Conservation (phyloP, 2,113 vertebrate genomes). For the Lathamus discolor region DNA sequence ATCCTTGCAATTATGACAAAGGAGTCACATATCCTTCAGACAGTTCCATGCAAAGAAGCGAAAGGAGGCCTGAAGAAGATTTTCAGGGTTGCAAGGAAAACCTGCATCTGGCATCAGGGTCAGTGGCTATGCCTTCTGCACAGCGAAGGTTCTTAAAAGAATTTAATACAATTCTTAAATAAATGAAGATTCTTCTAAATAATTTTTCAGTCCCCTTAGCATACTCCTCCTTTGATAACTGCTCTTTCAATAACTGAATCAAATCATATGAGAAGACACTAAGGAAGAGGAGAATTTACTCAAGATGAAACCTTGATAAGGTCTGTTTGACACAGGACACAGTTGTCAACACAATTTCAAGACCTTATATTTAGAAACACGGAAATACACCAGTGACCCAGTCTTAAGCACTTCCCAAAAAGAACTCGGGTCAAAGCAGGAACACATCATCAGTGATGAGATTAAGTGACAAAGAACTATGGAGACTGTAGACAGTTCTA, state of each 20-base stretch:
- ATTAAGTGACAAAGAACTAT: not conserved
- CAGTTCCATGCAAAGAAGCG: not conserved
- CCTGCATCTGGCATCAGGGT: not conserved
- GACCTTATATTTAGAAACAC: not conserved
- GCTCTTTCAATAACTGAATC: not conserved
- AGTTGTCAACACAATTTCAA: not conserved
- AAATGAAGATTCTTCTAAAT: not conserved
- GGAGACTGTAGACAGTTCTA: not conserved
- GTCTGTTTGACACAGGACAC: not conserved
- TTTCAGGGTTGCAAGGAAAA: not conserved
- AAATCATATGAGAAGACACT: not conserved
- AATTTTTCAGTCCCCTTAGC: not conserved
- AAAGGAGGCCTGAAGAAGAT: not conserved
- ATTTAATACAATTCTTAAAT: not conserved
- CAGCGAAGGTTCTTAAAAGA: not conserved
- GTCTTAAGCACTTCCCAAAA: not conserved
- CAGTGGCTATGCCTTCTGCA: not conserved
- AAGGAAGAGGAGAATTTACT: not conserved
- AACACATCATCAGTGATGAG: not conserved
- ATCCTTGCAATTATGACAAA: not conserved
- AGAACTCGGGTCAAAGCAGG: not conserved
- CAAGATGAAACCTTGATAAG: not conserved
- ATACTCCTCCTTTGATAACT: not conserved
- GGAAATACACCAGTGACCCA: not conserved
- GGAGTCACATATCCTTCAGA: not conserved